phyloP scores from a whole-genome alignment of 2,797 vertebrate species.

The Dallia pectoralis region DNA sequence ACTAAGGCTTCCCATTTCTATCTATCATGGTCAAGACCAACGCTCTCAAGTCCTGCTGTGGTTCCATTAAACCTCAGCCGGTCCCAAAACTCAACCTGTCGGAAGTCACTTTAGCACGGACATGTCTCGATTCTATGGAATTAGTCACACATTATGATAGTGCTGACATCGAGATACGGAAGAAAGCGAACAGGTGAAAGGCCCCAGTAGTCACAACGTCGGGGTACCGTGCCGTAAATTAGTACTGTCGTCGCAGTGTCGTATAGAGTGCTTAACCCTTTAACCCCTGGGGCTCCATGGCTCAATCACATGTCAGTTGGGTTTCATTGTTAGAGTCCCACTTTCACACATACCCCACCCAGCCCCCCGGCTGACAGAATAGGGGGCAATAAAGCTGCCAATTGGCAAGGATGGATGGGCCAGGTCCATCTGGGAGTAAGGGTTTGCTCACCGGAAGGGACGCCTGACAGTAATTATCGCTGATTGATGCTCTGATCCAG shows the following conservation, averaged over 20 bases:
- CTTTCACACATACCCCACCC: conserved; percentile 18
- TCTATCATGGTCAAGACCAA: neutral
- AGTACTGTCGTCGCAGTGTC: conserved; percentile 3
- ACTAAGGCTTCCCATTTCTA: neutral
- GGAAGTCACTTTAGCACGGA: neutral
- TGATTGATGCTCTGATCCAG: conserved; percentile 52
- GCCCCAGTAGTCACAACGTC: neutral
- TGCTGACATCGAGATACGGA: neutral
- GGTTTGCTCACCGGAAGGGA: conserved; percentile 40
- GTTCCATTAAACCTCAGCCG: neutral
- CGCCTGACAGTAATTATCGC: conserved; percentile 47
- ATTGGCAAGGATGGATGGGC: conserved; percentile 57
- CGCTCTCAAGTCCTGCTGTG: neutral
- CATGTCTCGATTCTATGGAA: neutral
- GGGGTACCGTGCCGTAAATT: conserved; percentile 21
- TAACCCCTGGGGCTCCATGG: conserved; percentile 38
- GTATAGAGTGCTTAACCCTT: conserved; percentile 39
- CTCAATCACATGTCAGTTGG: conserved; percentile 47
- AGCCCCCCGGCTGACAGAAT: conserved; percentile 27
- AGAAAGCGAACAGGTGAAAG: neutral
- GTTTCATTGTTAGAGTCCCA: conserved; percentile 31
- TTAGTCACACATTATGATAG: neutral
- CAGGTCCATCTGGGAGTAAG: conserved; percentile 22
- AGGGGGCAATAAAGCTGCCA: conserved; percentile 64
- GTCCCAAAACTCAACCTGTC: neutral